Base-by-base conservation (phyloP, 2,888 invertebrate genomes). In the Drosophila eohydei region DNA sequence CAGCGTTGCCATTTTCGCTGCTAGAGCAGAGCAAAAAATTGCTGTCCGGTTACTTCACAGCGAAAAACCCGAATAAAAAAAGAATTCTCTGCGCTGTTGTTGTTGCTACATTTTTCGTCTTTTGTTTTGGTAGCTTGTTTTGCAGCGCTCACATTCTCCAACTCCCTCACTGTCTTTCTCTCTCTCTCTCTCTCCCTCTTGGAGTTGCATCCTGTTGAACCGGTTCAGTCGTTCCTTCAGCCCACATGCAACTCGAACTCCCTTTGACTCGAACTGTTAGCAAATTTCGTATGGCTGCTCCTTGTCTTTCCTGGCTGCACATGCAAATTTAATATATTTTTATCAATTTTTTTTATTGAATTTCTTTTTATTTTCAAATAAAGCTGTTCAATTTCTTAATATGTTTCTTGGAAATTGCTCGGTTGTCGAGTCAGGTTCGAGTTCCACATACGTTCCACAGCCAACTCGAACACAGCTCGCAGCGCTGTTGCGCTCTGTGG, bases 141-240 rank as follows among this genome's bases (percentile, higher is more conserved):
- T 75, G 76, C 71, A 50, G 60, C 46, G 28, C 36, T 36, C 36
- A 36, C 51, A 36, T 3, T 4, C 30, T 46, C 55, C 16, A 26
- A 21, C 63, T 60, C 51, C 48, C 21, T 34, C 44, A 4, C 44
- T 14, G 30, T n/a, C 36, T 21, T 46, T 51, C 36, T 11, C 16
- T 26, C 16, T 28, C 43, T 43, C 6, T 4, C 36, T 3, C 36
- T 36, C 12, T 41, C 34, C 32, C n/a, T n/a, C 21, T 21, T 21
- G 21, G 21, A 21, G 21, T 21, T 73, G 86, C 88, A 88, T 83
- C 83, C 83, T 88, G 88, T 86, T 75, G 78, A 80, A 83, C 88
- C 83, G 83, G 83, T 83, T 86, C 55, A 40, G 43, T 43, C 68
- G 64, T 50, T 69, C 52, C 50, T 46, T 26, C 34, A 30, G 30